Evolutionary conservation across 2,113 vertebrate genomes (phyloP).

Genomic region (Toxotes chatareus): DNA sequence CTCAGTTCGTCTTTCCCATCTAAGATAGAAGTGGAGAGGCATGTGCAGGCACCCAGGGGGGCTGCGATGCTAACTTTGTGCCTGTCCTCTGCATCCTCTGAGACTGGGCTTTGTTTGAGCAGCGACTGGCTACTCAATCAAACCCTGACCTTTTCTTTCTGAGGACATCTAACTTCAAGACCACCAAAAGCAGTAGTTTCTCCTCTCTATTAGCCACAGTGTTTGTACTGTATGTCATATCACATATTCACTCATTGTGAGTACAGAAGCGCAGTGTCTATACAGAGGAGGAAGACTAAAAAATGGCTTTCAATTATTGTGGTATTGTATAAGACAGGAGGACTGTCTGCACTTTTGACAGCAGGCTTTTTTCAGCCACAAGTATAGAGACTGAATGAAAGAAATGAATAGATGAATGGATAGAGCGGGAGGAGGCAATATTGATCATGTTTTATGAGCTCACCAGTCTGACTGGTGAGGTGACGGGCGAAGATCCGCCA

Average conservation of each 20-base stretch:
- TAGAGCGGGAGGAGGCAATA: constrained; percentile 56
- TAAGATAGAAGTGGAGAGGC: constrained; percentile 44
- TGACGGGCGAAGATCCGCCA: constrained; percentile 61
- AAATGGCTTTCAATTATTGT: constrained; percentile 52
- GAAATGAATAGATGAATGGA: constrained; percentile 67
- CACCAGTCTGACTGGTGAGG: constrained; percentile 53
- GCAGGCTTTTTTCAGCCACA: constrained; percentile 23
- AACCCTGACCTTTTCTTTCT: constrained; percentile 75
- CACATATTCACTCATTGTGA: constrained; percentile 41
- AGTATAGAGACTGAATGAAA: constrained; percentile 44
- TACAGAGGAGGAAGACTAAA: constrained; percentile 23
- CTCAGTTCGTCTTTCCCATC: constrained; percentile 40
- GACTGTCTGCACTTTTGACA: constrained; percentile 42
- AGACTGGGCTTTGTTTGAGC: constrained; percentile 71
- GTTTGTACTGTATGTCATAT: constrained; percentile 46
- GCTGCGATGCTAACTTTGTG: constrained; percentile 60
- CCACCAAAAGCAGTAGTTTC: constrained; percentile 40
- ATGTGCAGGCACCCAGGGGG: constrained; percentile 43
- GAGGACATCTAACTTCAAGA: constrained; percentile 29
- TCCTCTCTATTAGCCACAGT: constrained; percentile 45
- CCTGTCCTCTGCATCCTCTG: constrained; percentile 54
- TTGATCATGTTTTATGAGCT: constrained; percentile 77
- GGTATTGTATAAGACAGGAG: constrained; percentile 33
- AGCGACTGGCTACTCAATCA: constrained; percentile 63
- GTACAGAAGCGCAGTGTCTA: constrained; percentile 19